Conservation (phyloP, 2,888 invertebrate genomes). For the Melinaea menophilus region DNA sequence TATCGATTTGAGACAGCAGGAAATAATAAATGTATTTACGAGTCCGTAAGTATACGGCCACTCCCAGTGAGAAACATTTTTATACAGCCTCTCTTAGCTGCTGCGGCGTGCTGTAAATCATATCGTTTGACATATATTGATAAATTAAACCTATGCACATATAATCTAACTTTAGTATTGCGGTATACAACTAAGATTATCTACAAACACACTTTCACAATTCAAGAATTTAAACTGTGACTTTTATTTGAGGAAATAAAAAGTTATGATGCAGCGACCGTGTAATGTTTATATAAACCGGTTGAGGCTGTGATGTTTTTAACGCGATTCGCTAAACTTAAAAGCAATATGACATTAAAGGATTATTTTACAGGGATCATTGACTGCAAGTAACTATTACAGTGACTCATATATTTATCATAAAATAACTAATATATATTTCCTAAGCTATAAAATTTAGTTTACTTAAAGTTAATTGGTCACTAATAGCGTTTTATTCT, state of each 20-base stretch:
- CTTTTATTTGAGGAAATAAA: constrained; percentile 21
- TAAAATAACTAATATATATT: constrained; percentile 35
- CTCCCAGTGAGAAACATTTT: constrained; percentile 31
- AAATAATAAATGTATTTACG: constrained; percentile 4
- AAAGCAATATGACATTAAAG: constrained; percentile 27
- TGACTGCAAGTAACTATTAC: constrained; percentile 13
- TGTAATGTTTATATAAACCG: constrained; percentile 26
- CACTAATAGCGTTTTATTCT: constrained; percentile 51
- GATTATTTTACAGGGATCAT: constrained; percentile 18
- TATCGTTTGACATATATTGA: constrained; percentile 50
- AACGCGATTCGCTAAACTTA: constrained; percentile 18
- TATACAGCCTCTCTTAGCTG: constrained; percentile 33
- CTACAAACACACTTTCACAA: constrained; percentile 23
- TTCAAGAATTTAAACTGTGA: constrained; percentile 10
- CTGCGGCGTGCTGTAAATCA: constrained; percentile 45
- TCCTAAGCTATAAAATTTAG: constrained; percentile 48
- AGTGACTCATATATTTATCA: constrained; percentile 12
- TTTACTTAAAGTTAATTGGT: constrained; percentile 54
- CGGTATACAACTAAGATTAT: constrained; percentile 3
- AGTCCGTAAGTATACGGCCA: constrained; percentile 22
- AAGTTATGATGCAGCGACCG: constrained; percentile 17
- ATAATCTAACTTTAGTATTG: constrained; percentile 24
- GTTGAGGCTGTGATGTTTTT: constrained; percentile 21
- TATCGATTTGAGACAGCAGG: constrained; percentile 6
- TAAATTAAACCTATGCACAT: constrained; percentile 47